phyloP scores from a whole-genome alignment of 2,797 vertebrate genomes.

The Megalops cyprinoides region DNA sequence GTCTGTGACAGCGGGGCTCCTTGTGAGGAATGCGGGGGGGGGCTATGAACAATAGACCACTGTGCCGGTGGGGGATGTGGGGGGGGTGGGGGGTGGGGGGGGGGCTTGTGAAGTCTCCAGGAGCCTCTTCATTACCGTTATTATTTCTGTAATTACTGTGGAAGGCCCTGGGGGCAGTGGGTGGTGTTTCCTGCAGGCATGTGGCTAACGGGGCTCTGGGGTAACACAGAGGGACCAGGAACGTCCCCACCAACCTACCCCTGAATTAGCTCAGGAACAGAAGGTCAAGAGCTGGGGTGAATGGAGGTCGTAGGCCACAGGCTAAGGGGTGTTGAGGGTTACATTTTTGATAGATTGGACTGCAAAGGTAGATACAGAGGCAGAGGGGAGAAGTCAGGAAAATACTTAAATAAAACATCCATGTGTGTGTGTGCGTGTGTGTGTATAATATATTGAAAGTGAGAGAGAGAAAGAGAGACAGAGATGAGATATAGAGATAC shows the following conservation, averaged over 20 bases:
- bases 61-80: no score
- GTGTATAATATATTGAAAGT: no score
- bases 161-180: background rate
- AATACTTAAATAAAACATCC: no score
- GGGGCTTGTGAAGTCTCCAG: conserved; percentile 31
- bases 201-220: background rate
- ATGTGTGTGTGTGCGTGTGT: no score
- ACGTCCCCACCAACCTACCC: background rate
- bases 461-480: no score
- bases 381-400: no score
- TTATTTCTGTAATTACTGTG: conserved; percentile 53
- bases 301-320: no score
- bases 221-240: background rate
- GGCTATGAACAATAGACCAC: conserved; percentile 64
- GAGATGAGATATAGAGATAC: no score
- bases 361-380: no score
- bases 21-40: conserved; percentile 34
- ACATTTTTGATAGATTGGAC: no score
- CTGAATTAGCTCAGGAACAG: background rate
- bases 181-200: background rate
- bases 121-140: conserved; percentile 55
- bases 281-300: background rate
- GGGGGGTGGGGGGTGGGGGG: no score
- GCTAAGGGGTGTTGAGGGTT: no score
- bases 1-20: conserved; percentile 36